Evolutionary conservation across 2,888 invertebrate species (phyloP).

Genomic region (Cantharis rufa): DNA sequence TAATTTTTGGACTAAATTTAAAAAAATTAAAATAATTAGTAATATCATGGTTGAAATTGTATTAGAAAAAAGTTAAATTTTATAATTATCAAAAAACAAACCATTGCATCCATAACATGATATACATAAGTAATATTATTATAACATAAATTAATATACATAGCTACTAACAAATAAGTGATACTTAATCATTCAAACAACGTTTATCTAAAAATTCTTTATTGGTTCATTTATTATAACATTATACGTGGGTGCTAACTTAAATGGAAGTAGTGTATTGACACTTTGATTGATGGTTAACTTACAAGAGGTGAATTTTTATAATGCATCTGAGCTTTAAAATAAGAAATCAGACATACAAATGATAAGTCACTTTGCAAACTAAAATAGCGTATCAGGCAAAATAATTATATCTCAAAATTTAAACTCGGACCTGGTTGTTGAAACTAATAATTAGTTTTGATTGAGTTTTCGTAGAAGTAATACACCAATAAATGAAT

Average conservation of each 20-base stretch:
- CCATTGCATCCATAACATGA: too few relatives aligned
- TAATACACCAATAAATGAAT: background rate
- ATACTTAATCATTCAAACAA: background rate
- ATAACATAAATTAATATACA: too few relatives aligned
- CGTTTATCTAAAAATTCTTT: background rate
- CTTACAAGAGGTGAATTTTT: slow-evolving; percentile 18
- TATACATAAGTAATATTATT: too few relatives aligned
- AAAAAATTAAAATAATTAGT: too few relatives aligned
- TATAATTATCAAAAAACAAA: too few relatives aligned
- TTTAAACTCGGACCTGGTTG: background rate
- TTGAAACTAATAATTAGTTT: background rate
- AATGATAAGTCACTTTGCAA: background rate
- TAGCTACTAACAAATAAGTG: background rate
- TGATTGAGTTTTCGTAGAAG: background rate
- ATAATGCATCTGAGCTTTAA: background rate
- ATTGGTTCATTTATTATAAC: background rate
- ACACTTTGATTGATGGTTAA: slow-evolving; percentile 11
- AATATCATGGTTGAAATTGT: too few relatives aligned
- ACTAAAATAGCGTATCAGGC: background rate
- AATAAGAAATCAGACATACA: background rate
- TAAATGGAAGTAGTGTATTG: slow-evolving; percentile 2
- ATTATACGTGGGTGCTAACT: slow-evolving; percentile 15
- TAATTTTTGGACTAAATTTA: too few relatives aligned
- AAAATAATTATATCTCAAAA: background rate
- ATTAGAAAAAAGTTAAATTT: too few relatives aligned